Base-by-base conservation (phyloP, 2,888 invertebrate species). In the Neoitamus cyanurus region DNA sequence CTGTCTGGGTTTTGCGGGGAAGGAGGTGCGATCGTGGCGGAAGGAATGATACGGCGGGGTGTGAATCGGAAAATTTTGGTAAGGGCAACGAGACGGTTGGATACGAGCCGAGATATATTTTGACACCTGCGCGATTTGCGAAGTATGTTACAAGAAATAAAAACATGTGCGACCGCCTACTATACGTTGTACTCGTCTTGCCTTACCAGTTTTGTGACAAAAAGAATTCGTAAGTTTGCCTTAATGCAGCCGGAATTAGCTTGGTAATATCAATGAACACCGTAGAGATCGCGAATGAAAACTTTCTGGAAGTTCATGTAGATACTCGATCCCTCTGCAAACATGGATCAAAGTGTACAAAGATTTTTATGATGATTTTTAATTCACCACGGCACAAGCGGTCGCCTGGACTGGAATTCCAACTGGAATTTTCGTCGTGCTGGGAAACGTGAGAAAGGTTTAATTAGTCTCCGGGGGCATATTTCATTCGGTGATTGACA, bases 281-380 rank as follows among this genome's bases (percentile, higher is more conserved):
- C 34, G 58, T 9, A 58, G 58, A 20, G 58, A 20, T 58, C 9
- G 58, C 20, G 7, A 5, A 34, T 7, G 25, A 0, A 25, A 20
- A 20, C n/a, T 3, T 58, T 58, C 25, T 58, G 25, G 58, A 58
- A 70, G 3, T 70, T 7, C 0, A 3, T 70, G 70, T 6, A 70
- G 70, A 31, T n/a, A 15, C 13, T 4, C 2, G 34, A 0, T 3
- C 34, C 15, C 5, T n/a, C 31, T 25, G 25, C 25, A 31, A 30
- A 70, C 88, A 91, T 91, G 91, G 91, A 91, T 90, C 91, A 91
- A 90, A 88, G 89, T 90, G 58, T 91, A 91, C 87, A 91, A 90
- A 88, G 91, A 91, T 88, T 91, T n/a, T n/a, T n/a, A n/a, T n/a
- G n/a, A n/a, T n/a, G n/a, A n/a, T n/a, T n/a, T n/a, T n/a, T n/a